Percentiles rank a stretch among this genome's conserved stretches.
Conservation (phyloP, 2,113 vertebrate genomes). For the Indicator maculatus region DNA sequence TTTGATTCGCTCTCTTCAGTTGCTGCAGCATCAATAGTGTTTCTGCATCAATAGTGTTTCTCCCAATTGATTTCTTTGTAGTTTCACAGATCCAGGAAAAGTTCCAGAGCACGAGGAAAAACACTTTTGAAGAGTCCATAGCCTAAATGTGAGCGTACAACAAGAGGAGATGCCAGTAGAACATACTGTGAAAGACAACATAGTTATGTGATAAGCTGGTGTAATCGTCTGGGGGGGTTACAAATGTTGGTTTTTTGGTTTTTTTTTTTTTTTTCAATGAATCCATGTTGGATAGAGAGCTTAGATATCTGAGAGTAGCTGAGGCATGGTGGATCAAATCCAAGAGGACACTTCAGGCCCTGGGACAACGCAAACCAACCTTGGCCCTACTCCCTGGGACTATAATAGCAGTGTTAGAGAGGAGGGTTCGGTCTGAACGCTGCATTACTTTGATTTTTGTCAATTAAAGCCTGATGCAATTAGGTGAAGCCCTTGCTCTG, state of each 20-base stretch:
- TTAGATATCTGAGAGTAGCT: neutral
- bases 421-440: neutral
- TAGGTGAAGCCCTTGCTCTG: constrained; percentile 35
- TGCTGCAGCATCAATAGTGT: neutral
- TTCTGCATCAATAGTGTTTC: neutral
- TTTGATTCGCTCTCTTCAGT: neutral
- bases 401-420: neutral
- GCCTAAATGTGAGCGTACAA: neutral
- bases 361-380: neutral
- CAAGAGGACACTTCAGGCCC: neutral
- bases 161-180: neutral
- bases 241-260: too few relatives aligned
- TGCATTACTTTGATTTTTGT: constrained; percentile 42
- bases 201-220: neutral
- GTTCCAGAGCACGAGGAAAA: neutral
- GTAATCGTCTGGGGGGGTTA: neutral
- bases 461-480: constrained; percentile 55
- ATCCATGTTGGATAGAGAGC: neutral
- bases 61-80: neutral
- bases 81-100: neutral
- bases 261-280: neutral
- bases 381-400: neutral
- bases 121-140: neutral
- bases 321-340: neutral
- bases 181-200: neutral